A percentile compares a stretch with the other conserved stretches of the same genome.
Evolutionary conservation across 2,113 vertebrate species (phyloP).

Genomic region (Hippocampus zosterae): DNA sequence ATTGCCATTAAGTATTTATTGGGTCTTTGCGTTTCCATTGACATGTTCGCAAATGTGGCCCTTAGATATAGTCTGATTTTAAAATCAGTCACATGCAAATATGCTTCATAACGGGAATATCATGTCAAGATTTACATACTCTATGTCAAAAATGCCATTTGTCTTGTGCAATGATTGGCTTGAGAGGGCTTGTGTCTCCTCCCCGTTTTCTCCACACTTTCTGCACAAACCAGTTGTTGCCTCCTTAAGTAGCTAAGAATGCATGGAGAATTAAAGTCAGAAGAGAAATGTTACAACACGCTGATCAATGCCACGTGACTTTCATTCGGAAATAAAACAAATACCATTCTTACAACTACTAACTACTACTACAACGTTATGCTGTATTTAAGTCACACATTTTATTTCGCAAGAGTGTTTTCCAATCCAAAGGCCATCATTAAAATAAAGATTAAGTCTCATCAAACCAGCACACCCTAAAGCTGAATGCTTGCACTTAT

Average conservation of each 20-base stretch:
- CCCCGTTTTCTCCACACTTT: conserved; percentile 25
- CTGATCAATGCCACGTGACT: background rate
- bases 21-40: background rate
- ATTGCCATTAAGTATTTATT: background rate
- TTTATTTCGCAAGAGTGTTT: background rate
- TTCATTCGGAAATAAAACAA: background rate
- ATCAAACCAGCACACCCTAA: background rate
- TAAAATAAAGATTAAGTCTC: background rate
- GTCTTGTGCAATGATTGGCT: conserved; percentile 35
- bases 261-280: background rate
- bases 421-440: background rate
- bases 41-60: background rate
- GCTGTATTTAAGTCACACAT: background rate
- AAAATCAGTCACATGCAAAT: background rate
- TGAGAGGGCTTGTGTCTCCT: conserved; percentile 40
- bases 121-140: background rate
- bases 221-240: conserved; percentile 29
- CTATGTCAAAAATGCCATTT: background rate
- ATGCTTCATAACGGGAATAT: background rate
- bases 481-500: background rate
- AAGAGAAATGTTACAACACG: background rate
- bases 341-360: background rate
- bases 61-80: background rate
- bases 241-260: conserved; percentile 12
- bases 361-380: too few species aligned